Conservation (phyloP, 2,113 vertebrate genomes). For the Chitala chitala region DNA sequence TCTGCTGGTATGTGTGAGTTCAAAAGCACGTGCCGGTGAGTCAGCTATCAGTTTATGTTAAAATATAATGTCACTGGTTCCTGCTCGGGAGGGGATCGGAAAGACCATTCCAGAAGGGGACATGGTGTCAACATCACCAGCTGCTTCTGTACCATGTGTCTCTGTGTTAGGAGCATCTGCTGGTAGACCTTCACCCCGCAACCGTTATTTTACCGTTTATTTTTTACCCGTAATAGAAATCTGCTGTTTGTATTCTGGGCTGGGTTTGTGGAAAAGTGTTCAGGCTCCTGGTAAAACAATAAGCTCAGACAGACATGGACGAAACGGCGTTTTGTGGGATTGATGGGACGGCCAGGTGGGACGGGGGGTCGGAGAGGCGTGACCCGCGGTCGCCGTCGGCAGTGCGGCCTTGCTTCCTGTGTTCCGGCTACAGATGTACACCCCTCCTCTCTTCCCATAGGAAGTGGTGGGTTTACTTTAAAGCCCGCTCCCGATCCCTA, state of each 20-base stretch:
- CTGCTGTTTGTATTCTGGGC: background rate
- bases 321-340: background rate
- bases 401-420: constrained; percentile 3
- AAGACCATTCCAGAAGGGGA: too few species aligned
- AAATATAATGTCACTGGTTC: too few species aligned
- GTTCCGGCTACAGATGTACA: background rate
- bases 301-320: background rate
- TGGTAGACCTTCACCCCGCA: too few species aligned
- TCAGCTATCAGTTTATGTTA: too few species aligned
- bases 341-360: background rate
- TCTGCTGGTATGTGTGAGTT: too few species aligned
- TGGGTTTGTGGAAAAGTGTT: background rate
- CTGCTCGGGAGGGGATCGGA: too few species aligned
- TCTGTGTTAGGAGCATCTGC: too few species aligned
- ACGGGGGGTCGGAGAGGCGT: background rate
- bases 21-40: too few species aligned
- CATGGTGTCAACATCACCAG: too few species aligned
- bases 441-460: background rate
- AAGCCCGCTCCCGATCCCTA: background rate
- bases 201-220: background rate
- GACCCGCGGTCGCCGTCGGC: background rate
- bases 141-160: too few species aligned
- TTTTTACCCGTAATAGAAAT: background rate
- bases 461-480: constrained; percentile 23
- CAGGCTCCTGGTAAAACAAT: constrained; percentile 12